A percentile compares a stretch with the other conserved stretches of the same genome.
These are phyloP conservation scores for Hystrix brachyura DNA, from an alignment of 2,113 vertebrate species.

Conservation along the genomic window DNA sequence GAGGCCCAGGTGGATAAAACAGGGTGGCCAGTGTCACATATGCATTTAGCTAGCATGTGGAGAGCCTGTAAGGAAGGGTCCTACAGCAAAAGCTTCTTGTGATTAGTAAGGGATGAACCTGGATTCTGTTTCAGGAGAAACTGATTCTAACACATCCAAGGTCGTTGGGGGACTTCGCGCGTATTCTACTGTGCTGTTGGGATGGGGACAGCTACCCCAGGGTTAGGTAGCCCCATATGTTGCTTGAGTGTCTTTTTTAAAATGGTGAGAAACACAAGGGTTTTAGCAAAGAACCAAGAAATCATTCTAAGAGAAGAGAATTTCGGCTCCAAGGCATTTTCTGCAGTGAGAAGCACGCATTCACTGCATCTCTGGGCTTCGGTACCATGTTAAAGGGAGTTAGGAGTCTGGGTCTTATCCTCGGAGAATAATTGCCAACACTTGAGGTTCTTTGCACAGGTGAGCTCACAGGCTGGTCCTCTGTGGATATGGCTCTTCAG, in stretches of 20 bases:
- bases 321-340: neutral
- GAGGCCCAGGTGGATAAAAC: neutral
- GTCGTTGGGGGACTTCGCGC: neutral
- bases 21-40: no score
- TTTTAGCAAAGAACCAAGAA: neutral
- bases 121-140: no score
- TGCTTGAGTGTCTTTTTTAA: neutral
- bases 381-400: neutral
- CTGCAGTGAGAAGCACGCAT: neutral
- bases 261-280: neutral
- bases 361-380: neutral
- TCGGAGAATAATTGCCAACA: neutral
- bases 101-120: neutral
- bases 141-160: neutral
- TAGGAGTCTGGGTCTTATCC: neutral
- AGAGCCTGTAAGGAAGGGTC: neutral
- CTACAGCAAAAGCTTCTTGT: neutral
- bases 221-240: neutral
- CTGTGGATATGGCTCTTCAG: neutral
- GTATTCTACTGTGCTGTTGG: accelerated
- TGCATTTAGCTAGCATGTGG: neutral
- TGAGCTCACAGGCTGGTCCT: slow-evolving; percentile 4
- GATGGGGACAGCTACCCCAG: neutral
- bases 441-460: neutral
- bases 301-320: neutral